Conservation (phyloP, 1,140 invertebrate genomes). For the Brachionus paranguensis region DNA sequence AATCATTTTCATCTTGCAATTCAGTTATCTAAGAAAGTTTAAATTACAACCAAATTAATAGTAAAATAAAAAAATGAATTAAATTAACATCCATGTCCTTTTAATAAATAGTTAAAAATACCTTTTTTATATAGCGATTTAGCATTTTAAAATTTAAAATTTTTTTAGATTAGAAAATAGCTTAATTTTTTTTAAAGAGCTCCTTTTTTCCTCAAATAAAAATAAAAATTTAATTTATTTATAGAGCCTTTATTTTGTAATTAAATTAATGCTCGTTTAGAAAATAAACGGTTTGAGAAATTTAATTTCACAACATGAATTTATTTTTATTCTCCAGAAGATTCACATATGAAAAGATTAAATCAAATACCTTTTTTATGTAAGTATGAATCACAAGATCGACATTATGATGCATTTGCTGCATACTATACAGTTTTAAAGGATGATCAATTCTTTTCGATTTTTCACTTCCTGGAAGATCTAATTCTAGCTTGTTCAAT, state of each 20-base stretch:
- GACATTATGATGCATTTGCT: slow-evolving; percentile 29
- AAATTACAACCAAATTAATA: neutral
- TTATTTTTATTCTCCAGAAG: neutral
- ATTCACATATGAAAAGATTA: neutral
- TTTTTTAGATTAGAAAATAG: too few relatives aligned
- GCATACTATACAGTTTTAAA: slow-evolving; percentile 14
- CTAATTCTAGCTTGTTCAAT: neutral
- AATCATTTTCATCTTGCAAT: neutral
- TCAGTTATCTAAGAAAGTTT: neutral
- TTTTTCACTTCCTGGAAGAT: neutral
- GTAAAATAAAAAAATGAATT: too few relatives aligned
- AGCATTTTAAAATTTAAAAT: neutral
- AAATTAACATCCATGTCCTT: too few relatives aligned
- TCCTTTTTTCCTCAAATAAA: neutral
- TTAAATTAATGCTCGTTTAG: neutral
- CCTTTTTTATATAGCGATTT: neutral
- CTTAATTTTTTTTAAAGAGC: neutral
- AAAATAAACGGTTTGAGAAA: neutral
- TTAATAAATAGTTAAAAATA: neutral
- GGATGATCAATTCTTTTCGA: neutral
- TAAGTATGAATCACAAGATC: slow-evolving; percentile 20
- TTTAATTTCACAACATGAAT: neutral
- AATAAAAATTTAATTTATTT: slow-evolving; percentile 3
- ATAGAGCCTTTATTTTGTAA: neutral
- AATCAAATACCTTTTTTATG: neutral